Conservation (phyloP, 1,140 invertebrate species). For the Planococcus citri region DNA sequence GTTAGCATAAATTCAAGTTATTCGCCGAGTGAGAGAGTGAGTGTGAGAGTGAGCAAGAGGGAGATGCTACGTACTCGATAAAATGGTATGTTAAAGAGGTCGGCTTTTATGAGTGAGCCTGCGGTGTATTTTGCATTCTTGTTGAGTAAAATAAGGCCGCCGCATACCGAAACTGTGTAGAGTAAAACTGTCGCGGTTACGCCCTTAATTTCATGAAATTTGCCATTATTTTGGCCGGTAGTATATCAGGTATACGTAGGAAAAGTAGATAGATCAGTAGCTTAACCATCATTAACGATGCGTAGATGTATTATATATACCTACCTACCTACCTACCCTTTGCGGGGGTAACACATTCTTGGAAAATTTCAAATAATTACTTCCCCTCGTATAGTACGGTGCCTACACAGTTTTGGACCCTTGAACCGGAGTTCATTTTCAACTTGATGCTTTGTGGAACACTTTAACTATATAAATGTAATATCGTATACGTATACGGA, state of each 20-base stretch:
- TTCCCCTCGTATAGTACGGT: too few relatives aligned
- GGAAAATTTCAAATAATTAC: neutral
- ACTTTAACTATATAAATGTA: neutral
- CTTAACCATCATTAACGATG: neutral
- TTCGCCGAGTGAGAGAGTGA: too few relatives aligned
- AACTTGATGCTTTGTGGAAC: neutral
- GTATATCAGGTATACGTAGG: neutral
- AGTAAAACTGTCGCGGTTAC: neutral
- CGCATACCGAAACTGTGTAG: neutral
- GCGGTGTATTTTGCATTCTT: conserved; percentile 2
- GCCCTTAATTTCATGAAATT: conserved; percentile 1
- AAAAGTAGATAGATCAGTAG: neutral
- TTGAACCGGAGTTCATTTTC: neutral
- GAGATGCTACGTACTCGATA: neutral
- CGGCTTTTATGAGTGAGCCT: neutral
- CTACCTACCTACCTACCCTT: too few relatives aligned
- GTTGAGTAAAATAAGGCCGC: neutral
- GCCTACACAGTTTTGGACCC: neutral
- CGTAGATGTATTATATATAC: too few relatives aligned
- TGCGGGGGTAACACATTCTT: neutral
- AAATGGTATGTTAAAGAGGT: conserved; percentile 2
- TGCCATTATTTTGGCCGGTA: neutral
- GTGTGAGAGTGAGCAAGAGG: too few relatives aligned
- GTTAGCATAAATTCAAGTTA: neutral
- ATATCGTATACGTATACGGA: too few relatives aligned